Percentiles rank a stretch among this genome's conserved stretches.
Conservation (phyloP, 2,113 vertebrate genomes). For the Pleuronectes platessa region DNA sequence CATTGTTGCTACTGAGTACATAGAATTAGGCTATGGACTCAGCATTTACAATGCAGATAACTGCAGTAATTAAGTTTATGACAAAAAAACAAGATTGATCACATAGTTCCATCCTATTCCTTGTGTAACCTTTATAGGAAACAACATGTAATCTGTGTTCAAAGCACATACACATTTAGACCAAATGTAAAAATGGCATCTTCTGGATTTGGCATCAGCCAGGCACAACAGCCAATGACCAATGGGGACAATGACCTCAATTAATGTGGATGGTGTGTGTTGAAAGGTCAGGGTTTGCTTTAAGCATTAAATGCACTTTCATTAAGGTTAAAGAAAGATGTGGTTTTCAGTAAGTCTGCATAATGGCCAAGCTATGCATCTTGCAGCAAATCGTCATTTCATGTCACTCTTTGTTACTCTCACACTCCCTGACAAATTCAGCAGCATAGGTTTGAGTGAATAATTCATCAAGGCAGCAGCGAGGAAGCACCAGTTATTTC, state of each 20-base stretch:
- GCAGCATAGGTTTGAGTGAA: conserved; percentile 24
- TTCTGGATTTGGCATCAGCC: background rate
- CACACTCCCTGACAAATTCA: conserved; percentile 15
- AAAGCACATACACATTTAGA: no score
- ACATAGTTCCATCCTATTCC: background rate
- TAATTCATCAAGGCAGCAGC: conserved; percentile 11
- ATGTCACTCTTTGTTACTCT: conserved; percentile 4
- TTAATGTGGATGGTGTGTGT: no score
- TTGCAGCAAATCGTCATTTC: background rate
- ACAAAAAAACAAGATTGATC: no score
- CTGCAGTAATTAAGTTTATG: no score
- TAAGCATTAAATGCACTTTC: no score
- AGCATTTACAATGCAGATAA: no score
- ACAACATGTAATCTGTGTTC: no score
- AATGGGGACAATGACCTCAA: background rate
- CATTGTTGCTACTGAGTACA: background rate
- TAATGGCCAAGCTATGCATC: background rate
- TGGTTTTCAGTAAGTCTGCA: background rate
- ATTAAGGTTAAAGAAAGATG: no score
- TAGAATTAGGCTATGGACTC: background rate
- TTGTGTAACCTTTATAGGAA: background rate
- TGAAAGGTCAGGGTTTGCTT: no score
- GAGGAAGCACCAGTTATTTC: no score
- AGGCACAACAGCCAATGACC: background rate
- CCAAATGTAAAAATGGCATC: background rate